phyloP scores from a whole-genome alignment of 2,888 invertebrate genomes.

The Craniophora ligustri region DNA sequence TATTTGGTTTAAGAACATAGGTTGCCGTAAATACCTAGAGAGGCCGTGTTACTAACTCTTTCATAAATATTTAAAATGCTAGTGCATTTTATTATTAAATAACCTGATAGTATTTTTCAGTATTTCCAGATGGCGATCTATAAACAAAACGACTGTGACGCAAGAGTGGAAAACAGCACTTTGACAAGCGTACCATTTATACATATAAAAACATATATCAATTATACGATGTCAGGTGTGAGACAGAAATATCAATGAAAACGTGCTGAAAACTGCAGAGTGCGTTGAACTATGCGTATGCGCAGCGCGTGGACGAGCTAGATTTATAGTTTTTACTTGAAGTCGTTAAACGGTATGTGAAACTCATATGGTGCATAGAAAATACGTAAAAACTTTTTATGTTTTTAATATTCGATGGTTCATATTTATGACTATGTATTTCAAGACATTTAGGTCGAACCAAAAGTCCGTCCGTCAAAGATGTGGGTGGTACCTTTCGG shows the following conservation, averaged over 20 bases:
- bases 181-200: too few relatives aligned
- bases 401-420: too few relatives aligned
- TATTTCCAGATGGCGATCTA: slow-evolving; percentile 2
- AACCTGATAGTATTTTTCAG: not conserved
- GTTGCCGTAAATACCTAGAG: too few relatives aligned
- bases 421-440: too few relatives aligned
- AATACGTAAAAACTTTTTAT: not conserved
- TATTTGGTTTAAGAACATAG: too few relatives aligned
- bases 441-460: too few relatives aligned
- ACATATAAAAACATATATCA: slow-evolving; percentile 20
- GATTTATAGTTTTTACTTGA: slow-evolving; percentile 34
- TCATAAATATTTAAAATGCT: too few relatives aligned
- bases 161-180: slow-evolving; percentile 7
- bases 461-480: too few relatives aligned
- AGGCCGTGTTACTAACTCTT: too few relatives aligned
- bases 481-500: too few relatives aligned
- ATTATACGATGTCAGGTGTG: slow-evolving; percentile 32
- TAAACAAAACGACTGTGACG: not conserved
- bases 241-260: slow-evolving; percentile 42
- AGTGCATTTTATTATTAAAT: too few relatives aligned
- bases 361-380: not conserved
- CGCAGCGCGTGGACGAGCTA: slow-evolving; percentile 5
- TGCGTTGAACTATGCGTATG: slow-evolving; percentile 53
- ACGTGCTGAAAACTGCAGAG: slow-evolving; percentile 53
- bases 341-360: not conserved